Base-by-base conservation (phyloP, 1,140 invertebrate species). In the Lineus longissimus region DNA sequence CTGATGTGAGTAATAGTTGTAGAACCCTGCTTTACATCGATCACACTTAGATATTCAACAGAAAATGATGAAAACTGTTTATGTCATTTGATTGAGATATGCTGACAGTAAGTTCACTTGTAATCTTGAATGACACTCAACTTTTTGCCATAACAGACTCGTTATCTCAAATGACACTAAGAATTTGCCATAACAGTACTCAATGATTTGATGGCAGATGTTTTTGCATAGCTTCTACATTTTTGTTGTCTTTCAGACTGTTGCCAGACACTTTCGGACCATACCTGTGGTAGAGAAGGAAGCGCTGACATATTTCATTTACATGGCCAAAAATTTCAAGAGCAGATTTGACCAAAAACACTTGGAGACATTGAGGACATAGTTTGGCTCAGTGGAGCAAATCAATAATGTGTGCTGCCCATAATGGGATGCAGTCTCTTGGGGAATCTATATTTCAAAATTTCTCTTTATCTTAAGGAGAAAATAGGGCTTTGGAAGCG, bases 251-350 rank as follows among this genome's bases (percentile, higher is more conserved):
- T 88, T 88, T 59, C 86, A 96, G 93, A 88, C 88, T 31, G 86
- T 97, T 29, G 91, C 92, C 83, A 92, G 94, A 76, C 95, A 98
- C 83, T 97, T 98, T 81, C 93, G 93, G 78, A 89, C 91, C 56
- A 92, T 97, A 75, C 92, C 91, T 41, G 91, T 97, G 1, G 88
- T 89, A 71, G 94, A 97, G 80, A 97, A 96, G 77, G 94, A 97
- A 81, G 91, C 92, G 27, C 83, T 96, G 17, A 94, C 94, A n/a
- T 94, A 91, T 75, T 98, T 97, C 77, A 93, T 97, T 70, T 97
- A 96, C 76, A 95, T 92, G 81, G 91, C 97, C 0, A 97, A 97
- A 85, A 93, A 91, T 61, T 94, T 95, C 83, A 89, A 90, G 64
- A 77, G 74, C 61, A 33, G 73, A 59, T 73, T 76, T 63, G 76